Base-by-base conservation (phyloP, 1,140 invertebrate species). In the Penaeus japonicus region DNA sequence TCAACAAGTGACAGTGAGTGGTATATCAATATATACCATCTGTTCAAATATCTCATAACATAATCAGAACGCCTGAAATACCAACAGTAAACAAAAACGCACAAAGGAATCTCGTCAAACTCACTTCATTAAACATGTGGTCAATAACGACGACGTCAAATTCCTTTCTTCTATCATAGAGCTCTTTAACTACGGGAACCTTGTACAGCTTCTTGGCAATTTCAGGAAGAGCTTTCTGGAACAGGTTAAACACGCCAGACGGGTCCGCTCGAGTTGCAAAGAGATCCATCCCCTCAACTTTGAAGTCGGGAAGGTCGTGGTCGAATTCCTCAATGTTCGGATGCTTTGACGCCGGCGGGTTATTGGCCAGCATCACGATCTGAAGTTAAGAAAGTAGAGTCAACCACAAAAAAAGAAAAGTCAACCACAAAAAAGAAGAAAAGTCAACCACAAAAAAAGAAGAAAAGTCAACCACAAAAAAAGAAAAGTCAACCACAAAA, bases 121-220 rank as follows among this genome's bases (percentile, higher is more conserved):
- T 12, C 20, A 82, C 89, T 78, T 89, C 89, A 75, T 89, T 89
- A 3, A 89, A 86, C 32, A 75, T 24, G 15, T 65, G 54, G 73
- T 73, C 62, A 27, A 85, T 35, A 7, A 85, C 20, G 0, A 85
- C 30, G 4, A 85, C n/a, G 53, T 85, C 57, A 54, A 85, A 85
- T 39, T 85, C 83, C 35, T 85, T 85, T 27, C 83, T 59, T 39
- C 83, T 57, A 4, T 85, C 24, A 32, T 85, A 85, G 22, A 85
- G 62, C 17, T 59, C 83, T 47, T 39, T 73, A 27, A 85, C 62
- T 32, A 35, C 55, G 0, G 83, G 83, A 30, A 85, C 47, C 22
- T 86, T 75, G 79, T 89, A 89, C 27, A 89, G 59, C 22, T 89
- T 59, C 55, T 35, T 53, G 20, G 84, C 89, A n/a, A 86, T 17